Evolutionary conservation across 1,140 invertebrate genomes (phyloP).

Genomic region (Paraescarpia echinospica): DNA sequence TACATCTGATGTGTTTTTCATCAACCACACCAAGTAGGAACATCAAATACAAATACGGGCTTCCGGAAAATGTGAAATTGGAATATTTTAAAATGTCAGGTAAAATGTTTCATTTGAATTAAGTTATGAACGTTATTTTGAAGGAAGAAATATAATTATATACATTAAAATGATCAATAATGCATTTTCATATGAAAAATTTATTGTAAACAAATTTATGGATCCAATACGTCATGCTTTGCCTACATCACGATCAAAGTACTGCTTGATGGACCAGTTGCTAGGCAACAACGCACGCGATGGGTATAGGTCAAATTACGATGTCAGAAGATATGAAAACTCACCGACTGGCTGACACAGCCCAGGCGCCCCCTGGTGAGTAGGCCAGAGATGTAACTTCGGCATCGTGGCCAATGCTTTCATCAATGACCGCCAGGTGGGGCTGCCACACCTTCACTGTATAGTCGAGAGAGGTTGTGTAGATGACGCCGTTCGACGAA

Average conservation of each 20-base stretch:
- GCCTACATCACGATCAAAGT: neutral
- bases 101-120: neutral
- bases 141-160: neutral
- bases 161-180: neutral
- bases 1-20: no score
- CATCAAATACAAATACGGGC: neutral
- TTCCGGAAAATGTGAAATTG: neutral
- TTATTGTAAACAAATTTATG: neutral
- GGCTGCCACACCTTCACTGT: conserved; percentile 46
- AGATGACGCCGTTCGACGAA: conserved; percentile 38
- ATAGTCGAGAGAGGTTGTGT: conserved; percentile 43
- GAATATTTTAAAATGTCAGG: neutral
- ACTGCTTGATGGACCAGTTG: no score
- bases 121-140: neutral
- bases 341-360: conserved; percentile 49
- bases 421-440: conserved; percentile 24
- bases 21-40: neutral
- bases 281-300: no score
- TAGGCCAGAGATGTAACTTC: conserved; percentile 39
- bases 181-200: neutral
- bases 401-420: conserved; percentile 38
- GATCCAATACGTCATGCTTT: neutral
- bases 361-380: conserved; percentile 18
- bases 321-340: no score
- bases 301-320: no score